Conservation (phyloP, 2,888 invertebrate genomes). For the Apamea monoglypha region DNA sequence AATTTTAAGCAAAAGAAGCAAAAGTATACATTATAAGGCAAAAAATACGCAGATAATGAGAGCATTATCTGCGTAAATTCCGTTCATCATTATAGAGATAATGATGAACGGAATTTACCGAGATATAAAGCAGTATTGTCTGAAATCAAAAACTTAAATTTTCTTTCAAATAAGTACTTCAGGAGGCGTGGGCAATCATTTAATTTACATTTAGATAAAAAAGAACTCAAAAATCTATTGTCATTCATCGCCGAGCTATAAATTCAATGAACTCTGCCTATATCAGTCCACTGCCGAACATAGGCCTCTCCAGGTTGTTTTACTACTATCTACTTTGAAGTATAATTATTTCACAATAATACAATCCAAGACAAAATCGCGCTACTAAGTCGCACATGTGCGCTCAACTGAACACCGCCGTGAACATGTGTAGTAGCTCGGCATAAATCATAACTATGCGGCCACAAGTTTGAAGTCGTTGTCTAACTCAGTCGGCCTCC, state of each 20-base stretch:
- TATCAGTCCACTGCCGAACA: background rate
- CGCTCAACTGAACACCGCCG: slow-evolving; percentile 8
- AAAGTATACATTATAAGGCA: background rate
- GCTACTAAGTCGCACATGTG: slow-evolving; percentile 23
- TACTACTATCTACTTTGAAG: background rate
- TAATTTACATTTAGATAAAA: background rate
- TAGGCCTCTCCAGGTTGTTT: background rate
- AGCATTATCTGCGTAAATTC: too few relatives aligned
- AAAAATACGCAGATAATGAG: too few relatives aligned
- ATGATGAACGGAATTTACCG: background rate
- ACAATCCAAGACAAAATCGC: slow-evolving; percentile 14
- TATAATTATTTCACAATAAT: background rate
- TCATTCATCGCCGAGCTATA: background rate
- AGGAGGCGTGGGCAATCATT: background rate
- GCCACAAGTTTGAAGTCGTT: slow-evolving; percentile 65
- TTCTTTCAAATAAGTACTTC: background rate
- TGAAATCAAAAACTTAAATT: background rate
- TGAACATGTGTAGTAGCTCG: slow-evolving; percentile 51
- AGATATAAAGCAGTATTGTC: background rate
- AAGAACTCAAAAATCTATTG: background rate
- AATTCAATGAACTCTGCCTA: background rate
- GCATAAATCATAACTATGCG: slow-evolving; percentile 70
- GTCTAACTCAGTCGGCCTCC: slow-evolving; percentile 69
- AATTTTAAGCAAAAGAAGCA: too few relatives aligned
- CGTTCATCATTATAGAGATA: too few relatives aligned